Conservation (phyloP, 2,888 invertebrate genomes). For the Apeira syringaria region DNA sequence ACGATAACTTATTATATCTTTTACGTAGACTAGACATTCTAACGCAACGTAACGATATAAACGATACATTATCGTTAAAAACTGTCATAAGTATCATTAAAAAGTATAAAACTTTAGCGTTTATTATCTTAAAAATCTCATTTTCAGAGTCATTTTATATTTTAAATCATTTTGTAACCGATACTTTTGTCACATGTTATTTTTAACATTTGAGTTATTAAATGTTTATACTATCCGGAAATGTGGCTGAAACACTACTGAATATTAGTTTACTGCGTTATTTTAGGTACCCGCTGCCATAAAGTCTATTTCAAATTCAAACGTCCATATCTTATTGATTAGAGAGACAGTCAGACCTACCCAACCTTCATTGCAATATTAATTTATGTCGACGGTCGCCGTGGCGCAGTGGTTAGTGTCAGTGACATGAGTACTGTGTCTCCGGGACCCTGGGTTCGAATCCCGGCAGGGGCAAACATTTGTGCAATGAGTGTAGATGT, state of each 20-base stretch:
- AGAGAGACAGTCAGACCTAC: too few species aligned
- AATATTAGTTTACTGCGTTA: slow-evolving; percentile 10
- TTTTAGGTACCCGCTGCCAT: slow-evolving; percentile 3
- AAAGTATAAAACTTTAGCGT: slow-evolving; percentile 2
- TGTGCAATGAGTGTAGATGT: too few species aligned
- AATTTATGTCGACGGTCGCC: too few species aligned
- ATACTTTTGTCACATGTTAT: slow-evolving; percentile 17
- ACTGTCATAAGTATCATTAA: slow-evolving; percentile 14
- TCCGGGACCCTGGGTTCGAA: too few species aligned
- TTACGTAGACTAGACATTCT: slow-evolving; percentile 8
- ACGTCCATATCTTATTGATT: too few species aligned
- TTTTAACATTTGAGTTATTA: slow-evolving; percentile 23
- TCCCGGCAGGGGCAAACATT: too few species aligned
- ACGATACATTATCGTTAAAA: slow-evolving; percentile 3
- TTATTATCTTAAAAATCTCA: slow-evolving; percentile 7
- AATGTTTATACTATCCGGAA: slow-evolving; percentile 27
- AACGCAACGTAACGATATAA: slow-evolving; percentile 1
- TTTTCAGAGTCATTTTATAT: slow-evolving; percentile 23
- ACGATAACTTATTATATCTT: slow-evolving; percentile 8
- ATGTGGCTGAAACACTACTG: slow-evolving; percentile 18
- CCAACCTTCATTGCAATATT: too few species aligned
- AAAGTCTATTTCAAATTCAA: not conserved
- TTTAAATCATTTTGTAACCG: slow-evolving; percentile 26
- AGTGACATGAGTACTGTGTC: too few species aligned
- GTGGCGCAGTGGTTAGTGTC: too few species aligned